Evolutionary conservation across 1,140 invertebrate species (phyloP).

Genomic region (Scylla paramamosain): DNA sequence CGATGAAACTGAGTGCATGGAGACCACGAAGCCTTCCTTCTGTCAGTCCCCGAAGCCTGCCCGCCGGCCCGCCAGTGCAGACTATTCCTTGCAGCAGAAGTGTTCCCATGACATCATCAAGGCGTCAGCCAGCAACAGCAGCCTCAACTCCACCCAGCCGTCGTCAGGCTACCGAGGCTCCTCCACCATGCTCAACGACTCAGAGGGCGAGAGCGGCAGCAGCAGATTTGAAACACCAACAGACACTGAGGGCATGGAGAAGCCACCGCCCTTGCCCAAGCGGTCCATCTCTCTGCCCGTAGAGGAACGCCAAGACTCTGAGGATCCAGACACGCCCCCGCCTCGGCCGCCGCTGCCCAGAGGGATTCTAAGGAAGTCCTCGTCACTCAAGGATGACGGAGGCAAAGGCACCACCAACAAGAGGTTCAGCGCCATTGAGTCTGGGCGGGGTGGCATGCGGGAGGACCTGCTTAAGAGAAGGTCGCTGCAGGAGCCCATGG

Average conservation of each 20-base stretch:
- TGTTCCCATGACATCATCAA: constrained; percentile 81
- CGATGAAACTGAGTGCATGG: constrained; percentile 78
- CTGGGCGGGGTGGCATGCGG: constrained; percentile 69
- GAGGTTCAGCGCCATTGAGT: constrained; percentile 88
- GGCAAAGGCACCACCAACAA: constrained; percentile 82
- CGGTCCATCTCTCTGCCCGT: constrained; percentile 85
- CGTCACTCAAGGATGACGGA: constrained; percentile 78
- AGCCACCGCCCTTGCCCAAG: constrained; percentile 83
- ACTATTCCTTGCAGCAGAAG: constrained; percentile 83
- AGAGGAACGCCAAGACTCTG: constrained; percentile 80
- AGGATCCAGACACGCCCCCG: constrained; percentile 82
- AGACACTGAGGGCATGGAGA: constrained; percentile 78
- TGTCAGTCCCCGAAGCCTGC: constrained; percentile 73
- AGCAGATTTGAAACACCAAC: constrained; percentile 81
- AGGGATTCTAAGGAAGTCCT: constrained; percentile 84
- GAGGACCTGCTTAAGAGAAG: constrained; percentile 75
- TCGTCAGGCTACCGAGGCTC: constrained; percentile 92
- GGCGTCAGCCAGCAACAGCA: constrained; percentile 87
- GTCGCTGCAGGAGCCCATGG: constrained; percentile 74
- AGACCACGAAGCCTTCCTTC: constrained; percentile 77
- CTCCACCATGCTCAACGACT: constrained; percentile 89
- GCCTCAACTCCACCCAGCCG: constrained; percentile 88
- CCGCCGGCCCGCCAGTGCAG: constrained; percentile 82
- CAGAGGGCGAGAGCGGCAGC: constrained; percentile 81
- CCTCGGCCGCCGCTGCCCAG: constrained; percentile 87